These are phyloP conservation scores for Pasiphila rectangulata DNA, from an alignment of 2,888 invertebrate genomes.

Conservation along the genomic window DNA sequence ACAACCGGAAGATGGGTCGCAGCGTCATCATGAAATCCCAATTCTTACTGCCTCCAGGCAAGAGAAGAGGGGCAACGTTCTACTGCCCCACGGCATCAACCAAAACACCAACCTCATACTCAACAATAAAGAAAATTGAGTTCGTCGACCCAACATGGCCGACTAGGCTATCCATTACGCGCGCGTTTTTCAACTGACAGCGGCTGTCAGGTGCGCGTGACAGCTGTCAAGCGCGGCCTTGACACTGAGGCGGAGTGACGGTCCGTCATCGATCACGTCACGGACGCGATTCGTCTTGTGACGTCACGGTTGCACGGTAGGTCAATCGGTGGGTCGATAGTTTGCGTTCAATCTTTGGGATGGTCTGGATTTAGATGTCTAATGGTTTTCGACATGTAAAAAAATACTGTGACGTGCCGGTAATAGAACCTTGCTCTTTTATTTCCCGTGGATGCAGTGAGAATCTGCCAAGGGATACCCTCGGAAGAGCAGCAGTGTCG, in stretches of 20 bases:
- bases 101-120: constrained; percentile 27
- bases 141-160: constrained; percentile 59
- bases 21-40: too few species aligned
- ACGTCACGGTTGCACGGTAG: constrained; percentile 28
- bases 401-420: too few species aligned
- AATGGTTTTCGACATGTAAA: too few species aligned
- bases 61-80: too few species aligned
- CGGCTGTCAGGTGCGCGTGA: constrained; percentile 35
- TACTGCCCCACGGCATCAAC: constrained; percentile 29
- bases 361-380: neutral
- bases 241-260: constrained; percentile 35
- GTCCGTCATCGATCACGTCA: constrained; percentile 40
- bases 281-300: constrained; percentile 32
- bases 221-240: constrained; percentile 41
- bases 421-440: too few species aligned
- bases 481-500: too few species aligned
- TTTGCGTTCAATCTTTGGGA: neutral
- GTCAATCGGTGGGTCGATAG: constrained; percentile 29
- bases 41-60: too few species aligned
- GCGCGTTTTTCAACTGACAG: constrained; percentile 60
- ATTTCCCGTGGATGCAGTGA: too few species aligned
- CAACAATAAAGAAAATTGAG: constrained; percentile 35
- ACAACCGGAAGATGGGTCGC: too few species aligned
- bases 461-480: too few species aligned
- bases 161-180: constrained; percentile 71